Conservation (phyloP, 2,113 vertebrate genomes). For the Crocuta crocuta region DNA sequence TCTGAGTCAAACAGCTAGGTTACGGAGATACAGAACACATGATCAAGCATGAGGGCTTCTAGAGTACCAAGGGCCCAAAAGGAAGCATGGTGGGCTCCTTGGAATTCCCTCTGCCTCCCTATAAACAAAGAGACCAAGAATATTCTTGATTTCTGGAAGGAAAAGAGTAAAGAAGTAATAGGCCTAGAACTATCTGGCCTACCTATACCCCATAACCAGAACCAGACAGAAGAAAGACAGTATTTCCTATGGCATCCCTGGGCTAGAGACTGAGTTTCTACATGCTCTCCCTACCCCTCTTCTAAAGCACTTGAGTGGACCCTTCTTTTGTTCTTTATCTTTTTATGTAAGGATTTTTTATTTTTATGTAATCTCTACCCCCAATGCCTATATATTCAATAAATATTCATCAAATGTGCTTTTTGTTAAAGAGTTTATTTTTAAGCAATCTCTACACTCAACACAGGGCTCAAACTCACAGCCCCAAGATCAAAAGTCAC, state of each 20-base stretch:
- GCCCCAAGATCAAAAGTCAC: not conserved
- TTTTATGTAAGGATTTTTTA: not conserved
- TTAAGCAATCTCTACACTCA: not conserved
- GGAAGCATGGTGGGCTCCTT: not conserved
- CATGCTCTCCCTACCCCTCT: not conserved
- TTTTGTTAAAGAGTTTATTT: not conserved
- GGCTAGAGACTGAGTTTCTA: not conserved
- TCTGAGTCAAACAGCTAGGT: not conserved
- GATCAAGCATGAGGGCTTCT: not conserved
- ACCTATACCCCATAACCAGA: not conserved
- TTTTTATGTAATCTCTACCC: not conserved
- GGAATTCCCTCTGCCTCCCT: not conserved
- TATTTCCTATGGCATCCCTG: not conserved
- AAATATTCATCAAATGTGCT: not conserved
- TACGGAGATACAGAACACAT: not conserved
- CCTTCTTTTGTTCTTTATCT: not conserved
- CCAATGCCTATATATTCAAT: not conserved
- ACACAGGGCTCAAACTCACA: not conserved
- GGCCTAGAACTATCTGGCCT: not conserved
- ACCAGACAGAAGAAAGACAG: not conserved
- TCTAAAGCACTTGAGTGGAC: not conserved
- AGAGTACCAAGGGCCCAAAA: not conserved
- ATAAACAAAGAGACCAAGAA: conserved; percentile 13
- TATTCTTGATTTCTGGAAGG: not conserved
- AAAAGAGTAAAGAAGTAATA: not conserved